These are phyloP conservation scores for Abramis brama DNA, from an alignment of 2,113 vertebrate genomes.

Conservation along the genomic window DNA sequence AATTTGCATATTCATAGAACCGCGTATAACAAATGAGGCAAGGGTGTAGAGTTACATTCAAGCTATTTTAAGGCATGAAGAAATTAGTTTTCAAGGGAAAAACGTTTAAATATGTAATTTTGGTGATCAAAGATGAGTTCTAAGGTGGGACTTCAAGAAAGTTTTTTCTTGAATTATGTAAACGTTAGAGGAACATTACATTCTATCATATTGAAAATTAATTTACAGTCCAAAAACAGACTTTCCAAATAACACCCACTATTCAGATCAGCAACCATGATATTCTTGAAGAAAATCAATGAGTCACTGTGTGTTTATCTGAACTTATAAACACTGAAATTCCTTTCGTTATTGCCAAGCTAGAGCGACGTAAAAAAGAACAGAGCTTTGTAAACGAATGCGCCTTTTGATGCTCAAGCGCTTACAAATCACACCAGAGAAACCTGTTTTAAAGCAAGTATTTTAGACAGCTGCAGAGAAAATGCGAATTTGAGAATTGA, in stretches of 20 bases:
- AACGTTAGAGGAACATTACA: too few species aligned
- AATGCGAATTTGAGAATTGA: conserved; percentile 61
- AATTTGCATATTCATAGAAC: too few species aligned
- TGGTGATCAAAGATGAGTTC: too few species aligned
- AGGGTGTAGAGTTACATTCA: too few species aligned
- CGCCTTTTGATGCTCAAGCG: conserved; percentile 44
- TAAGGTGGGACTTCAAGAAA: too few species aligned
- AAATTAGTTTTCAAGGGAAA: too few species aligned
- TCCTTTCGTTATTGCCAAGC: not conserved
- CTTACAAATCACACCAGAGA: conserved; percentile 57
- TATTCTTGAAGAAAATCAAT: not conserved
- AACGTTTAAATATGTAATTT: too few species aligned
- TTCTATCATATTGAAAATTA: too few species aligned
- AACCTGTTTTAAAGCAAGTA: conserved; percentile 61
- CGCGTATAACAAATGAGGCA: too few species aligned
- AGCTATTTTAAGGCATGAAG: too few species aligned
- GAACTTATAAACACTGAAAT: not conserved
- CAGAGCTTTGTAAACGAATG: conserved; percentile 12
- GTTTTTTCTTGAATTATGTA: too few species aligned
- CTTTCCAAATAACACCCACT: not conserved
- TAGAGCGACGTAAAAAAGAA: conserved; percentile 41
- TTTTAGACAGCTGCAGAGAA: conserved; percentile 63
- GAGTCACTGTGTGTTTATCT: conserved; percentile 7
- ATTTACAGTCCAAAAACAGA: not conserved
- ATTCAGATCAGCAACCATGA: not conserved